Evolutionary conservation across 2,113 vertebrate species (phyloP).

Genomic region (Solea senegalensis): DNA sequence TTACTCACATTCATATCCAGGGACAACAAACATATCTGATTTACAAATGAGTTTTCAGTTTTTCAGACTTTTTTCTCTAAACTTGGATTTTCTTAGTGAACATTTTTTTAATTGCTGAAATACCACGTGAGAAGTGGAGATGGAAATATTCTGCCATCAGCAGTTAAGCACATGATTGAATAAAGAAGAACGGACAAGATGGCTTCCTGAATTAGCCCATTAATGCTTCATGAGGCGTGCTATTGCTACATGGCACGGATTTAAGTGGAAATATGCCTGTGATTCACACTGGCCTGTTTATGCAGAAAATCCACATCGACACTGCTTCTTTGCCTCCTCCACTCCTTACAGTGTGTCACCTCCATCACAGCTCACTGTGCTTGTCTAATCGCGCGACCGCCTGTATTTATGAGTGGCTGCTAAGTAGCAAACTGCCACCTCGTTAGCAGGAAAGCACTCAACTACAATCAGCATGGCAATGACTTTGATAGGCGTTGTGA

Average conservation of each 20-base stretch:
- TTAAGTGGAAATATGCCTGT: constrained; percentile 49
- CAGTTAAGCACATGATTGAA: constrained; percentile 53
- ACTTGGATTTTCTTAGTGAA: background rate
- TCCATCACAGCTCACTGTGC: constrained; percentile 35
- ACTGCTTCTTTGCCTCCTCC: constrained; percentile 40
- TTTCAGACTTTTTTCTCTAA: background rate
- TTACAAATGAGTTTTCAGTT: background rate
- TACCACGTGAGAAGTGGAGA: background rate
- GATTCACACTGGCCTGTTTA: constrained; percentile 57
- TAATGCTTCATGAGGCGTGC: constrained; percentile 51
- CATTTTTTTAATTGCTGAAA: background rate
- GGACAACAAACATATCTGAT: background rate
- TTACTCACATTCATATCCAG: background rate
- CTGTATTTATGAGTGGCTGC: constrained; percentile 61
- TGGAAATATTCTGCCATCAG: constrained; percentile 35
- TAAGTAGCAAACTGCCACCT: constrained; percentile 61
- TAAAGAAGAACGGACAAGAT: constrained; percentile 38
- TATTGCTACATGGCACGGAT: constrained; percentile 36
- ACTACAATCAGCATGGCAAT: constrained; percentile 50
- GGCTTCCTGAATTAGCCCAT: constrained; percentile 51
- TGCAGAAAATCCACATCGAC: constrained; percentile 63
- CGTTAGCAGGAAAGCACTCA: constrained; percentile 64
- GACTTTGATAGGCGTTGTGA: constrained; percentile 51
- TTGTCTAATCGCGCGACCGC: constrained; percentile 58
- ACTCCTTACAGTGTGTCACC: constrained; percentile 46